Evolutionary conservation across 2,888 invertebrate species (phyloP).

Genomic region (Scaptomyza polygonia): DNA sequence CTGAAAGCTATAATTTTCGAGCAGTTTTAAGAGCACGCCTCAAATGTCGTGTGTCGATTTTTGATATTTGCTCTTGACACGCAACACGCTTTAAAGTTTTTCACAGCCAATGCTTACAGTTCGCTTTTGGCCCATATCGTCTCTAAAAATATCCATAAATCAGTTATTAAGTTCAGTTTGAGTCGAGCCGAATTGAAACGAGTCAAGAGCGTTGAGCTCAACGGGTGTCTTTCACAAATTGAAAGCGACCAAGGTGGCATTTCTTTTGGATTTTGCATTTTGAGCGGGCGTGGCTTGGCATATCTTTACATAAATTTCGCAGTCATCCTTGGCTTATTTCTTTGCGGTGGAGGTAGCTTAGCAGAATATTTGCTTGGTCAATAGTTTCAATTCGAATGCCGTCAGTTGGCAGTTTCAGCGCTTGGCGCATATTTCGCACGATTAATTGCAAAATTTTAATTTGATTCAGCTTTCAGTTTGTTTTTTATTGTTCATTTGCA

Average conservation of each 20-base stretch:
- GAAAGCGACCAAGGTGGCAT: conserved; percentile 42
- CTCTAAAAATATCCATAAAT: conserved; percentile 77
- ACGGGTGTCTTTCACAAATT: conserved; percentile 68
- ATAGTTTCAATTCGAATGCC: conserved; percentile 50
- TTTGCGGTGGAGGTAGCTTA: conserved; percentile 10
- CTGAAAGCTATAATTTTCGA: conserved; percentile 78
- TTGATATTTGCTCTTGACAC: conserved; percentile 78
- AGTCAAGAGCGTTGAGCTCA: conserved; percentile 30
- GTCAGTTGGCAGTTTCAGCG: conserved; percentile 46
- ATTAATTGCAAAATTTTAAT: conserved; percentile 69
- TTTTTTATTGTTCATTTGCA: conserved; percentile 29
- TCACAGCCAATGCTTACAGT: conserved; percentile 6
- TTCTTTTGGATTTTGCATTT: background rate
- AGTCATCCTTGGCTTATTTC: conserved; percentile 63
- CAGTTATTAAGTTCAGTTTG: conserved; percentile 67
- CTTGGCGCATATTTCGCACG: conserved; percentile 55
- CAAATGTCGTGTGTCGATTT: conserved; percentile 75
- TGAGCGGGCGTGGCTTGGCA: conserved; percentile 40
- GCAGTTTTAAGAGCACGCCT: conserved; percentile 77
- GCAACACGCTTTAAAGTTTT: conserved; percentile 75
- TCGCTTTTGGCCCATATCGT: conserved; percentile 9
- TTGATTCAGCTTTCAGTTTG: conserved; percentile 32
- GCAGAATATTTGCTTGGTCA: conserved; percentile 70
- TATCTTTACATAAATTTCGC: conserved; percentile 74
- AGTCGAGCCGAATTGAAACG: conserved; percentile 42